Evolutionary conservation across 2,888 invertebrate species (phyloP), one percentile per base, ranked within the genome.

Genomic region (Plebejus anna): DNA sequence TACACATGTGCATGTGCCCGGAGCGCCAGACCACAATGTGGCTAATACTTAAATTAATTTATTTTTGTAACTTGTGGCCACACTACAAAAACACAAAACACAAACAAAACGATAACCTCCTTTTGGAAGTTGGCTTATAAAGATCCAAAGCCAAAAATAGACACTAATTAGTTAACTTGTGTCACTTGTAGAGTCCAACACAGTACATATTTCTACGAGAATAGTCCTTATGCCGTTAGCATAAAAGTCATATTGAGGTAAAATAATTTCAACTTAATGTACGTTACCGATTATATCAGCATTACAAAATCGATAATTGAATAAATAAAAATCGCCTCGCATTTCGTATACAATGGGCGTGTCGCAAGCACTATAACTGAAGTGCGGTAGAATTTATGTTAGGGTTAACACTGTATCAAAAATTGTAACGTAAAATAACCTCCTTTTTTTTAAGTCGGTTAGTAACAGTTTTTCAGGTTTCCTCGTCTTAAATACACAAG

Each of bases 281-380:
- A 4, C 1, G 11, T 32, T 66, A 66, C 4, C 4, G 32, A 36
- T 36, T 32, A 36, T 66, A 36, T 66, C 32, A 1, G 16, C 32
- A 66, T 66, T 36, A 66, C 32, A 66, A 66, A 66, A 36, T 66
- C 36, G 66, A 66, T 66, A 66, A 66, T 36, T 66, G 66, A 66
- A 66, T 36, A 66, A 66, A 66, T 66, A 66, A 66, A 66, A 66
- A 66, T 66, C 66, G 32, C 66, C 32, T 13, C 13, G 32, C 66
- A 66, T 36, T 36, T 16, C 32, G 32, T 66, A 66, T 36, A 36
- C 66, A 66, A 66, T 66, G 36, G 66, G 13, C 32, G 13, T 66
- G 66, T 66, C 32, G 32, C 66, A 66, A 66, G 61, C 16, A n/a
- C n/a, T 22, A 59, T 22, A 22, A 22, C 59, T 61, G 61, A 66